Evolutionary conservation across 2,888 invertebrate genomes (phyloP).

Genomic region (Noctua janthina): DNA sequence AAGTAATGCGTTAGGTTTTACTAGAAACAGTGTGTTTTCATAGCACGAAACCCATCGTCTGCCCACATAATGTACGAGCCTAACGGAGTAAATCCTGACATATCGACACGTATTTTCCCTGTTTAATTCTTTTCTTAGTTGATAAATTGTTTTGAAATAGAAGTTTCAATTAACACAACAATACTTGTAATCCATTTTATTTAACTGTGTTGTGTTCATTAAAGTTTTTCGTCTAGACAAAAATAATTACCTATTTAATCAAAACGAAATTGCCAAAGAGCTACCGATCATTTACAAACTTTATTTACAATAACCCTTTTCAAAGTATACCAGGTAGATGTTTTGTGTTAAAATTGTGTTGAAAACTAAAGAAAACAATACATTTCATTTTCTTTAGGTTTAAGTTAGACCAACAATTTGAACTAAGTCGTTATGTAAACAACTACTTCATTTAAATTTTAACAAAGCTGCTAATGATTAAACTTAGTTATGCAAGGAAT

Average conservation of each 20-base stretch:
- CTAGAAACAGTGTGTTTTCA: no score
- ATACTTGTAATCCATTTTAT: neutral
- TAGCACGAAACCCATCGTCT: no score
- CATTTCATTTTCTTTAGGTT: constrained; percentile 1
- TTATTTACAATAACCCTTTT: neutral
- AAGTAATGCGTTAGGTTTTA: no score
- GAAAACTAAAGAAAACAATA: constrained; percentile 22
- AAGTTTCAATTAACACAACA: neutral
- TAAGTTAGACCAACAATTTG: constrained; percentile 3
- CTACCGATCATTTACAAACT: neutral
- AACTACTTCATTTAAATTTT: constrained; percentile 15
- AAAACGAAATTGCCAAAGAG: neutral
- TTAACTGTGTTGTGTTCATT: neutral
- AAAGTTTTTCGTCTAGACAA: neutral
- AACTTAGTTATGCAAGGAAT: constrained; percentile 20
- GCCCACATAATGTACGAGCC: no score
- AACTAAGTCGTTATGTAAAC: constrained; percentile 23
- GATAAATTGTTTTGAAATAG: neutral
- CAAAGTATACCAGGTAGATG: neutral
- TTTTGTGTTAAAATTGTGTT: constrained; percentile 2
- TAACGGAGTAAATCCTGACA: no score
- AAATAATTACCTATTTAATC: neutral
- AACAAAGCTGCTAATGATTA: constrained; percentile 38
- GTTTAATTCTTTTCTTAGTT: neutral
- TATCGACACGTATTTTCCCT: neutral